Base-by-base conservation (phyloP, 2,797 vertebrate genomes). In the Macrochelys suwanniensis region DNA sequence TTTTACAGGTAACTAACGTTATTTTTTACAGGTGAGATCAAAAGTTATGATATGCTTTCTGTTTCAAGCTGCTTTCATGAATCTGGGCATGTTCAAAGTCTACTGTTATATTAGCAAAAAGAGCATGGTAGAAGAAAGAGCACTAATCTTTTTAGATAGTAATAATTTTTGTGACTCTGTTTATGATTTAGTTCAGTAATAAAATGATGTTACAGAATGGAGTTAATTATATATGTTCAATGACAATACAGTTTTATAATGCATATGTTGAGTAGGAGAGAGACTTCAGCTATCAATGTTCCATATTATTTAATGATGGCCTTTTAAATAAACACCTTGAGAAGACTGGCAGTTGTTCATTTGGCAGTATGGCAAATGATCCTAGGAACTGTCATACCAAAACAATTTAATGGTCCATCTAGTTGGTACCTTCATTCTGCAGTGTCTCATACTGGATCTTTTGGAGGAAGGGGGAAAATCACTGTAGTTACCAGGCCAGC, bases 41-140 rank as follows among this genome's bases (percentile, higher is more conserved):
- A 92, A 90, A 93, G 50, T 90, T 89, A 79, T n/a, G n/a, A 21
- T 95, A 28, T 21, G n/a, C 7, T 16, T 89, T 95, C 93, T 88
- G 49, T 93, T 96, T 88, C 84, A 57, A 84, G 47, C 26, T 80
- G 74, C 71, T 94, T 96, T 93, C 42, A 9, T 49, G 80, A 89
- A 51, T 94, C 82, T 80, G 25, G 65, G 37, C 83, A 61, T 50
- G 59, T 54, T 2, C 45, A 71, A 77, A 86, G 91, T 50, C 11
- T 83, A 77, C 54, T 50, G 21, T 82, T 92, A 81, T 53, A 87
- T 79, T 83, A 50, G 57, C 37, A 68, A 31, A 80, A 47, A 85
- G 23, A 49, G 65, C 33, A 54, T 7, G 37, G 31, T 42, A 65
- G 37, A 82, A 68, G 57, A 51, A 81, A 85, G 77, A 91, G 53